A percentile compares a stretch with the other conserved stretches of the same genome.
These are phyloP conservation scores for Psammodynastes pulverulentus DNA, from an alignment of 2,113 vertebrate species.

Conservation along the genomic window DNA sequence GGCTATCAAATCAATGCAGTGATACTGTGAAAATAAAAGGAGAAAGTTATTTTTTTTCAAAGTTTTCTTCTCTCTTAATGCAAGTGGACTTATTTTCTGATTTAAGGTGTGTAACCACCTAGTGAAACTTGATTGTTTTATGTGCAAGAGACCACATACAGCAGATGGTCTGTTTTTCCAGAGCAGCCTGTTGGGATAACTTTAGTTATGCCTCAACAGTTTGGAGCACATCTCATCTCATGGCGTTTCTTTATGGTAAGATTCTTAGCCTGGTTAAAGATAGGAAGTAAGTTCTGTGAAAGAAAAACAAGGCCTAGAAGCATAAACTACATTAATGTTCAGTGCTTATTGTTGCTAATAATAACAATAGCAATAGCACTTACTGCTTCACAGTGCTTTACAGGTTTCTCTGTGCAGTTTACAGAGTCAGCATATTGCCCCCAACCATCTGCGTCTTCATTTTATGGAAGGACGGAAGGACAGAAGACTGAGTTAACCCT, in stretches of 20 bases:
- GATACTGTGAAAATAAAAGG: rapidly evolving
- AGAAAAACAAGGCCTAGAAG: not conserved
- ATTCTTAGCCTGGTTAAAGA: not conserved
- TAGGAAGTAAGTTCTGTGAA: not conserved
- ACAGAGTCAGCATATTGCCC: too few relatives aligned
- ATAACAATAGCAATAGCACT: not conserved
- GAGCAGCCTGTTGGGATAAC: not conserved
- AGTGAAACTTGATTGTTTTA: conserved; percentile 21
- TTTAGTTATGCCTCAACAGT: not conserved
- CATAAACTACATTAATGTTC: not conserved
- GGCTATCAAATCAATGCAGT: not conserved
- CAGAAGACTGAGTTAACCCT: too few relatives aligned
- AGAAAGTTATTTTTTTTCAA: not conserved
- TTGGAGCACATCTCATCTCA: conserved; percentile 16
- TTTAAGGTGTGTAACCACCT: not conserved
- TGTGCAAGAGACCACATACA: not conserved
- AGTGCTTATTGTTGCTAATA: conserved; percentile 6
- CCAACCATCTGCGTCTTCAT: too few relatives aligned
- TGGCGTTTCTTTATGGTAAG: not conserved
- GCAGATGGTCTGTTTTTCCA: conserved; percentile 4
- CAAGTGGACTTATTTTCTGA: not conserved
- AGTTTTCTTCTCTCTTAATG: not conserved
- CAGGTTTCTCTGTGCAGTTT: too few relatives aligned
- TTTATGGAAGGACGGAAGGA: too few relatives aligned
- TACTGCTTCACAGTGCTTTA: too few relatives aligned